A percentile compares a stretch with the other conserved stretches of the same genome.
These are phyloP conservation scores for Cassiopea andromeda DNA, from an alignment of 30 jellyfish, hydroid and myxozoan species.

Conservation along the genomic window DNA sequence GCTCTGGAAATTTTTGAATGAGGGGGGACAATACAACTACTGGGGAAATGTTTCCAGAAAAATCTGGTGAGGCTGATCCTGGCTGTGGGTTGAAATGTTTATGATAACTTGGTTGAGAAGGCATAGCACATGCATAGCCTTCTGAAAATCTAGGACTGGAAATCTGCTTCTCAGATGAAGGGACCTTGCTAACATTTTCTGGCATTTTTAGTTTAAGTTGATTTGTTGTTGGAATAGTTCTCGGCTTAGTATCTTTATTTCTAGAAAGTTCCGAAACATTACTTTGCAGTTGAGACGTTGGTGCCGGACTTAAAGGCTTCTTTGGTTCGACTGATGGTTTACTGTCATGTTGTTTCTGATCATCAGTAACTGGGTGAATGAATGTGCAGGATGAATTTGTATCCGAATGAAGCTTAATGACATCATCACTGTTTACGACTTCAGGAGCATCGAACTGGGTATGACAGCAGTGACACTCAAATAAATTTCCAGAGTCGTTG, in stretches of 20 bases:
- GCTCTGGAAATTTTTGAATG: neutral
- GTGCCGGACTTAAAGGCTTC: neutral
- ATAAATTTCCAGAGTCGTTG: neutral
- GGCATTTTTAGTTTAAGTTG: neutral
- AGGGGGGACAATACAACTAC: neutral
- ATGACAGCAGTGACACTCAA: constrained; percentile 50
- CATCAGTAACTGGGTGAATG: constrained; percentile 4
- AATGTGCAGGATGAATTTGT: constrained; percentile 1
- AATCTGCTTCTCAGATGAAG: too few relatives aligned
- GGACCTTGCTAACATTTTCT: neutral
- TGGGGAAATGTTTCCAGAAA: neutral
- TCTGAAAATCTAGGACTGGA: too few relatives aligned
- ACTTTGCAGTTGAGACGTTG: neutral
- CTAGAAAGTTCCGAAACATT: neutral
- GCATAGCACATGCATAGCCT: neutral
- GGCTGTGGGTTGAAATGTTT: neutral
- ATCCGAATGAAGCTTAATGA: constrained; percentile 18
- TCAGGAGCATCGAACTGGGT: constrained; percentile 37
- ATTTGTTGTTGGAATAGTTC: neutral
- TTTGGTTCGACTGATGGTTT: neutral
- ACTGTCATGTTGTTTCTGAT: neutral
- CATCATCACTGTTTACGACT: constrained; percentile 10
- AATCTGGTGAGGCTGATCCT: neutral
- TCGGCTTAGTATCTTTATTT: neutral
- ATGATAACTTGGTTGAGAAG: neutral